Evolutionary conservation across 1,140 invertebrate species (phyloP), one percentile per base, ranked within the genome.

Genomic region (Schlechtendalia chinensis): DNA sequence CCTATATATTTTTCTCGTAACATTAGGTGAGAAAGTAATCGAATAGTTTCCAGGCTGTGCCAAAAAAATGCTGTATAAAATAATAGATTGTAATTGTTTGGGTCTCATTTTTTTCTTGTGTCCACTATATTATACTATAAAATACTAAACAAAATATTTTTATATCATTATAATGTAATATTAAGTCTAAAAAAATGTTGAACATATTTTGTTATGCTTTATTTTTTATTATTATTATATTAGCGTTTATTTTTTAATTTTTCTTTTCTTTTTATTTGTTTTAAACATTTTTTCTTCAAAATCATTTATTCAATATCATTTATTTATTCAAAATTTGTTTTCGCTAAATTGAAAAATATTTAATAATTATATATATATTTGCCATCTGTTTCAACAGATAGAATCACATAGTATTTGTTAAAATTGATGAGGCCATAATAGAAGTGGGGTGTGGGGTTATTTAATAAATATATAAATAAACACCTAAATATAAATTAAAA

Each of bases 11-110:
- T 77, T 39, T 77, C 45, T 79, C 61, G 75, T 61, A 79, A 79
- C 56, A 79, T 79, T 63, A 79, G 75, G 39, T 61, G 75, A 58
- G 63, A 79, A 79, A 69, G n/a, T n/a, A 79, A 56, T 61, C 39
- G 63, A n/a, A 63, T 63, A 79, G 63, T 79, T 79, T 79, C 75
- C 75, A 47, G 75, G 75, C 75, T 79, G 75, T 79, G 75, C 63
- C 50, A 24, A 63, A 79, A 75, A 77, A 47, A 63, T 63, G 75
- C 75, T 79, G 24, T 79, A 79, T 47, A 79, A 79, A 79, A 63
- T 79, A 22, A 79, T 79, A 79, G 75, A 79, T 79, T 63, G 56
- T 79, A 79, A 79, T 58, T 58, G 27, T 79, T 79, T 79, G 75
- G 56, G 75, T 79, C 75, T 79, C 75, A 63, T 79, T 63, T 79